Conservation (phyloP, 2,113 vertebrate genomes). For the cattle (Bos taurus) region ARS-UCD2.0 NC_037337.1:91244501-91245000, state of each 20-base stretch:
- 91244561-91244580: background rate
- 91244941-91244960: background rate
- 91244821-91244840: conserved; percentile 16
- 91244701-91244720: background rate
- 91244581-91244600: background rate
- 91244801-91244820: conserved; percentile 17
- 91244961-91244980: background rate
- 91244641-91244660: conserved; percentile 10
- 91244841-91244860: background rate
- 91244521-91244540: background rate
- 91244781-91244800: conserved; percentile 37
- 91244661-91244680: background rate
- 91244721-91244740: background rate
- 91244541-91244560: background rate
- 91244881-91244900: background rate
- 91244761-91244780: background rate
- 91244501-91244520: background rate
- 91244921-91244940: background rate
- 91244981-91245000: background rate
- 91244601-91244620: background rate
- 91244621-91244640: background rate
- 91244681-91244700: background rate
- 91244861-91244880: background rate
- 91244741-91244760: conserved; percentile 25
- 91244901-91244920: background rate